These are phyloP conservation scores for Fregata magnificens DNA, from an alignment of 2,113 vertebrate genomes.

Conservation along the genomic window DNA sequence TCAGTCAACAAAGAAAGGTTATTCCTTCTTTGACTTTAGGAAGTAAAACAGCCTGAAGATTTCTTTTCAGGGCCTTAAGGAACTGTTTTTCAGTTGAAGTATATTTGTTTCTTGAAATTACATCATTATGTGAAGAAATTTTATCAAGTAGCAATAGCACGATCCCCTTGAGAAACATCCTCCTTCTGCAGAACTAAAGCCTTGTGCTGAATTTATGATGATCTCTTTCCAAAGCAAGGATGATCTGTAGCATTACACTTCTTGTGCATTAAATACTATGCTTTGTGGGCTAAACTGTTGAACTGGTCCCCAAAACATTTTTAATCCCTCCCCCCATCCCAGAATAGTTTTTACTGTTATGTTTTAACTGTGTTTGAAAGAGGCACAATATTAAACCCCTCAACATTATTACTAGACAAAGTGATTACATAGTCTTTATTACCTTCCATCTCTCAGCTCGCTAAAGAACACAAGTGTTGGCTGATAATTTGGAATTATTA, in stretches of 20 bases:
- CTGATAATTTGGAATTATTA: neutral
- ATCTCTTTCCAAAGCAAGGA: neutral
- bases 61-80: neutral
- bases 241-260: neutral
- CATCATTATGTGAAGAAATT: neutral
- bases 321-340: neutral
- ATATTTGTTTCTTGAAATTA: constrained; percentile 37
- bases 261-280: neutral
- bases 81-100: constrained; percentile 17
- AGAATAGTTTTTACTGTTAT: neutral
- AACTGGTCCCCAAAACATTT: neutral
- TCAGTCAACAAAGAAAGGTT: neutral
- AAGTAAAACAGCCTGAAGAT: constrained; percentile 18
- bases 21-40: neutral
- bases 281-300: neutral
- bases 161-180: constrained; percentile 25
- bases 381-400: neutral
- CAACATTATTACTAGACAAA: neutral
- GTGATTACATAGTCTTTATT: neutral
- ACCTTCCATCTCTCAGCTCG: neutral
- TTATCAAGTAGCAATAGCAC: neutral
- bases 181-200: neutral
- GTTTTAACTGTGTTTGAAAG: neutral
- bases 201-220: neutral
- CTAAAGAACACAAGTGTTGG: neutral